Percentiles rank a stretch among this genome's conserved stretches.
Evolutionary conservation across 1,140 invertebrate genomes (phyloP).

Genomic region (Ptiloglossa arizonensis): DNA sequence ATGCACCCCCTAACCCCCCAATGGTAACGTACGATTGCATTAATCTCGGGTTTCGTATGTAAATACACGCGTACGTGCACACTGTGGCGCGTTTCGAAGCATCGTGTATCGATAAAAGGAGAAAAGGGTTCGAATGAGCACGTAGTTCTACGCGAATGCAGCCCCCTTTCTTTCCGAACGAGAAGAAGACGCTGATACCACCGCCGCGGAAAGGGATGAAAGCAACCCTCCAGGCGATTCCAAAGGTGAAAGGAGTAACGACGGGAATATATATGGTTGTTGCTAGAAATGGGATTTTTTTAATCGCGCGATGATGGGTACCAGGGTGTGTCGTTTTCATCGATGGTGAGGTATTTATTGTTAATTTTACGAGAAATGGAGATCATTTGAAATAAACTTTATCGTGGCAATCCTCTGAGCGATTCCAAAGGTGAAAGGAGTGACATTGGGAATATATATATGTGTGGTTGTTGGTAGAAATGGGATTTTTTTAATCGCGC

Average conservation of each 20-base stretch:
- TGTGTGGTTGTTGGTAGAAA: neutral
- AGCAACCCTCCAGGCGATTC: conserved; percentile 5
- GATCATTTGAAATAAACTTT: too few relatives aligned
- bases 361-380: too few relatives aligned
- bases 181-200: conserved; percentile 6
- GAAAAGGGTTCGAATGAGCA: neutral
- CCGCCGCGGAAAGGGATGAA: conserved; percentile 1
- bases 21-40: conserved; percentile 46
- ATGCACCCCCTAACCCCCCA: neutral
- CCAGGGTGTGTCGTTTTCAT: too few relatives aligned
- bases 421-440: neutral
- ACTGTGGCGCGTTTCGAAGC: neutral
- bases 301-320: too few relatives aligned
- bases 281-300: neutral
- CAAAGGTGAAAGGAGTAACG: neutral
- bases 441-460: neutral
- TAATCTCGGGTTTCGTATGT: conserved; percentile 29
- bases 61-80: neutral
- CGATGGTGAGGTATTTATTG: too few relatives aligned
- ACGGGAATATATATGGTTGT: neutral
- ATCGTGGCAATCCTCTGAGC: conserved; percentile 11
- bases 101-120: conserved; percentile 27
- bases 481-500: neutral
- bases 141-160: neutral
- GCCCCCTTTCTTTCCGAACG: neutral